Conservation (phyloP, 2,888 invertebrate species). For the Elysia crispata region DNA sequence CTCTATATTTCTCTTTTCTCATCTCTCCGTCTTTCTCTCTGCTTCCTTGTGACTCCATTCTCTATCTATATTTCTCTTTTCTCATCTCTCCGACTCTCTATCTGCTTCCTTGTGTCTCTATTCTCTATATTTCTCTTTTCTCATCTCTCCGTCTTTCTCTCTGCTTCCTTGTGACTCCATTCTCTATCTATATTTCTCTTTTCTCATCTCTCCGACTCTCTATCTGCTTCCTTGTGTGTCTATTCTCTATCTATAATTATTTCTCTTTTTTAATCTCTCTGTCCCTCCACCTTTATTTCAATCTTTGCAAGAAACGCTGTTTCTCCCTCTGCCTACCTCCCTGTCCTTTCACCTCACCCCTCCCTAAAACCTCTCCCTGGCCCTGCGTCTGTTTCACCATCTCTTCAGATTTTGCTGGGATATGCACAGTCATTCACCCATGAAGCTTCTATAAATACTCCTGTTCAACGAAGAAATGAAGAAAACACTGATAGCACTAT, state of each 20-base stretch:
- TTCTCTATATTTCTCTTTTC: background rate
- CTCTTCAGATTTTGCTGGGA: no score
- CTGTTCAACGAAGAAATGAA: no score
- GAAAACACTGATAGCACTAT: no score
- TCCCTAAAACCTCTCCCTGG: no score
- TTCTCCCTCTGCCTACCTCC: background rate
- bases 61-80: background rate
- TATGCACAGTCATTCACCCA: no score
- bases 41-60: background rate
- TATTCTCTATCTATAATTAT: background rate
- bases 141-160: background rate
- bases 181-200: constrained; percentile 31
- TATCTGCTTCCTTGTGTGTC: background rate
- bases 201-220: constrained; percentile 6
- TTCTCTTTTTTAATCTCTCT: background rate
- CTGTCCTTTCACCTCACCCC: constrained; percentile 31
- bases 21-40: background rate
- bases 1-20: background rate
- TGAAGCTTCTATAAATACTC: no score
- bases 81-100: background rate
- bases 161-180: background rate
- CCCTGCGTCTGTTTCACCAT: no score
- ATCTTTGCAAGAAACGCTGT: background rate
- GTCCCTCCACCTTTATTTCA: constrained; percentile 1
- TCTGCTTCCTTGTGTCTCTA: background rate